Conservation (phyloP, 2,797 vertebrate genomes). For the Urosaurus nigricauda region DNA sequence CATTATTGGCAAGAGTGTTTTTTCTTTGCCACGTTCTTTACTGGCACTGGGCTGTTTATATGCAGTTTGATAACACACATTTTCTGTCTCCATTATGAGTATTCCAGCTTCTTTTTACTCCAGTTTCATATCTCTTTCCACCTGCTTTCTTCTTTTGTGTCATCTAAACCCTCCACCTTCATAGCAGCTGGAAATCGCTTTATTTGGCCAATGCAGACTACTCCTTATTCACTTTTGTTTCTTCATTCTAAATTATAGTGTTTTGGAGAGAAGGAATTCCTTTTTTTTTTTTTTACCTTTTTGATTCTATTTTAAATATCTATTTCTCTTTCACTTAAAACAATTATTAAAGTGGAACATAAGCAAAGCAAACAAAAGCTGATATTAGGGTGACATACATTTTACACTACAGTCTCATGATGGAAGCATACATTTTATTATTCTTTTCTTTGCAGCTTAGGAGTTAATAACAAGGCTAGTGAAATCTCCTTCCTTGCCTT, state of each 20-base stretch:
- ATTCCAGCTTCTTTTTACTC: too few relatives aligned
- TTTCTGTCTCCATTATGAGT: too few relatives aligned
- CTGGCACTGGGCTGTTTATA: too few relatives aligned
- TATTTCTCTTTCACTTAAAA: neutral
- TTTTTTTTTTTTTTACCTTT: neutral
- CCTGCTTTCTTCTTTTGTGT: too few relatives aligned
- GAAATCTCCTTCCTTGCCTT: neutral
- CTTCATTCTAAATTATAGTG: neutral
- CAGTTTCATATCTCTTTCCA: too few relatives aligned
- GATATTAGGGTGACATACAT: neutral
- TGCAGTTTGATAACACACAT: too few relatives aligned
- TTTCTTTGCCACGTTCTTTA: too few relatives aligned
- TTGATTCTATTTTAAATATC: neutral
- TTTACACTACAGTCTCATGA: neutral
- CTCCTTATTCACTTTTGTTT: neutral
- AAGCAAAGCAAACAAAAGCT: neutral
- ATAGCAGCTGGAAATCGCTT: too few relatives aligned
- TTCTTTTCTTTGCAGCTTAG: neutral
- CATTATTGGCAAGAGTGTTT: too few relatives aligned
- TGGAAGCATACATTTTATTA: neutral
- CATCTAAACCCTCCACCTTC: too few relatives aligned
- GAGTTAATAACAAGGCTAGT: neutral
- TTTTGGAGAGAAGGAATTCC: too few relatives aligned
- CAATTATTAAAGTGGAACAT: neutral
- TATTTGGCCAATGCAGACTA: too few relatives aligned